Base-by-base conservation (phyloP, 2,113 vertebrate genomes). In the Orthonyx spaldingii region DNA sequence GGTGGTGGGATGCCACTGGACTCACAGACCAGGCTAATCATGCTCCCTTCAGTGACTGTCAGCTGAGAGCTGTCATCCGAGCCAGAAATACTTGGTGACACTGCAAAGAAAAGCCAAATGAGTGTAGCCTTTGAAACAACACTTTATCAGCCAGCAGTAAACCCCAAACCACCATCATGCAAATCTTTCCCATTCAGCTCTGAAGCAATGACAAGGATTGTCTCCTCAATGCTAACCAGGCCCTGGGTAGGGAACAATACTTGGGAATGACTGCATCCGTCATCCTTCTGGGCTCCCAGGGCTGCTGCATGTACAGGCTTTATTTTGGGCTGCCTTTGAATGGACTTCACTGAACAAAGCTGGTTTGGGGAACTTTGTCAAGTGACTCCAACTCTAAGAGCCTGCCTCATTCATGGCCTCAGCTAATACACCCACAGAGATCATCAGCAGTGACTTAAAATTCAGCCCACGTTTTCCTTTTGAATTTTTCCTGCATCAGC, bases 1-100 rank as follows among this genome's bases (percentile, higher is more conserved):
- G 99, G 99, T 47, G 99, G 99, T 47, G 99, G 99, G 68, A 99
- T 98, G 23, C 99, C 99, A 93, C 98, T 99, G 84, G 99, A 99
- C 93, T 99, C 99, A 96, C 99, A 99, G 56, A 98, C 95, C 18
- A 99, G 97, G 84, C 98, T 99, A 80, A 99, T 98, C 60, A 99
- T 97, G 66, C 96, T 98, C 57, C 99, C 99, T 97, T 99, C 99
- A 33, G 97, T 98, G 85, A 99, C 98, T 17, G 98, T 99, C 94
- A 99, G 89, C 8, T 98, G 97, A 76, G 98, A 97, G 63, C 96
- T 96, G 75, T 98, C 98, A 61, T 98, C 98, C 17, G 98, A 99
- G 76, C 97, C 98, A 35, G 97, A 98, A 97, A 99, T 99, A 90
- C 96, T 98, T 69, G 99, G 99, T 71, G 99, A 96, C 52, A 99